phyloP scores from a whole-genome alignment of 2,797 vertebrate species.

The Poecilia velifera region DNA sequence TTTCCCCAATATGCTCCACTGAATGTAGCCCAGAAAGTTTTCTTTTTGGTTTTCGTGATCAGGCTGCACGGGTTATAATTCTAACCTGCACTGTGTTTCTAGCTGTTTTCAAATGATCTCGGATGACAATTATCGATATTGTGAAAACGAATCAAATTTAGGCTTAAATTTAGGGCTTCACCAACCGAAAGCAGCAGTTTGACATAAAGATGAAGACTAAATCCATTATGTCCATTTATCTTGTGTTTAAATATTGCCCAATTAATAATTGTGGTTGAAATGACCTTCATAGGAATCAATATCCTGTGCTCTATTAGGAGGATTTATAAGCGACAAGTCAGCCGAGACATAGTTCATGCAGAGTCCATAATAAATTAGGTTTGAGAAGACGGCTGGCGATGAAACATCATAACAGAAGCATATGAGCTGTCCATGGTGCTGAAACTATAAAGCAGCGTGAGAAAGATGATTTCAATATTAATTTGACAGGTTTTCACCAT shows the following conservation, averaged over 20 bases:
- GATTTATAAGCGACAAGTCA: slow-evolving; percentile 60
- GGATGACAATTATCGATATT: not conserved
- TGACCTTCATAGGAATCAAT: slow-evolving; percentile 62
- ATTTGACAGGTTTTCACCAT: not conserved
- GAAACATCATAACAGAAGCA: not conserved
- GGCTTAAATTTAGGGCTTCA: not conserved
- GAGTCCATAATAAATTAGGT: slow-evolving; percentile 31
- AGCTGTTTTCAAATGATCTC: not conserved
- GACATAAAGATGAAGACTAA: slow-evolving; percentile 15
- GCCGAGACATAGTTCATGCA: slow-evolving; percentile 37
- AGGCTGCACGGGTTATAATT: not conserved
- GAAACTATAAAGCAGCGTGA: slow-evolving; percentile 38
- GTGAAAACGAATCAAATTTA: not conserved
- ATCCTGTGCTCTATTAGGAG: slow-evolving; percentile 24
- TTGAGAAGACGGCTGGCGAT: not conserved
- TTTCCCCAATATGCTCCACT: not conserved
- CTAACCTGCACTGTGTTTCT: not conserved
- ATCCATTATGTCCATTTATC: slow-evolving; percentile 26
- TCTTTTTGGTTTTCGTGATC: not conserved
- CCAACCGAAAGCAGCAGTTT: slow-evolving; percentile 11
- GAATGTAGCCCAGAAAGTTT: not conserved
- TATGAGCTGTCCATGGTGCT: slow-evolving; percentile 71
- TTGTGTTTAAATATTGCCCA: slow-evolving; percentile 39
- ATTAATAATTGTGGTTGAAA: slow-evolving; percentile 51
- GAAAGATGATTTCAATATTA: not conserved